Evolutionary conservation across 2,888 invertebrate genomes (phyloP).

Genomic region (Rhamnusium bicolor): DNA sequence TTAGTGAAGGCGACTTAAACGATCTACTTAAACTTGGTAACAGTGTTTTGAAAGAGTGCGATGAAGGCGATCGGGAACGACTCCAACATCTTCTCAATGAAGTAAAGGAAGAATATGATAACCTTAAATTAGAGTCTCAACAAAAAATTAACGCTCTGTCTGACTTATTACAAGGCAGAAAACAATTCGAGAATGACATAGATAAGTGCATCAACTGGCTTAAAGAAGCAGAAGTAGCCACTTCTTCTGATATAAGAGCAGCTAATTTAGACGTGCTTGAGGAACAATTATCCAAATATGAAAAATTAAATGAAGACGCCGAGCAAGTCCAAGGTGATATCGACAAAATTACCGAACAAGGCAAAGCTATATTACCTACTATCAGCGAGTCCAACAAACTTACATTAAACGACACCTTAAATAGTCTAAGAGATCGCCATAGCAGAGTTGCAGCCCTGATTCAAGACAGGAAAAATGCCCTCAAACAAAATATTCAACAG

Average conservation of each 20-base stretch:
- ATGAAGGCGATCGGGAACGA: slow-evolving; percentile 79
- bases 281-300: slow-evolving; percentile 91
- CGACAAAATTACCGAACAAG: slow-evolving; percentile 84
- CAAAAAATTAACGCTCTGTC: slow-evolving; percentile 82
- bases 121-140: slow-evolving; percentile 81
- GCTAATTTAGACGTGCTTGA: slow-evolving; percentile 87
- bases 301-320: slow-evolving; percentile 83
- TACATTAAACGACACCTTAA: slow-evolving; percentile 86
- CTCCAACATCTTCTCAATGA: slow-evolving; percentile 80
- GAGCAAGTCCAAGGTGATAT: slow-evolving; percentile 81
- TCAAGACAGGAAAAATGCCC: slow-evolving; percentile 81
- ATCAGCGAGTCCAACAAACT: slow-evolving; percentile 90
- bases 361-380: slow-evolving; percentile 84
- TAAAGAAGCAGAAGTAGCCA: slow-evolving; percentile 90
- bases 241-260: slow-evolving; percentile 85
- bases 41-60: slow-evolving; percentile 86
- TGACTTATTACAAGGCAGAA: slow-evolving; percentile 84
- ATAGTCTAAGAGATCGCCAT: slow-evolving; percentile 85
- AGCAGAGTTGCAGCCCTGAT: slow-evolving; percentile 83
- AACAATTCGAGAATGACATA: slow-evolving; percentile 86
- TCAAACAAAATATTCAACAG: slow-evolving; percentile 85
- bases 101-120: slow-evolving; percentile 81
- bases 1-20: slow-evolving; percentile 82
- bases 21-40: slow-evolving; percentile 85
- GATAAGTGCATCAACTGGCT: slow-evolving; percentile 91